Conservation (phyloP, 2,113 vertebrate species). For the Psephotus haematonotus region DNA sequence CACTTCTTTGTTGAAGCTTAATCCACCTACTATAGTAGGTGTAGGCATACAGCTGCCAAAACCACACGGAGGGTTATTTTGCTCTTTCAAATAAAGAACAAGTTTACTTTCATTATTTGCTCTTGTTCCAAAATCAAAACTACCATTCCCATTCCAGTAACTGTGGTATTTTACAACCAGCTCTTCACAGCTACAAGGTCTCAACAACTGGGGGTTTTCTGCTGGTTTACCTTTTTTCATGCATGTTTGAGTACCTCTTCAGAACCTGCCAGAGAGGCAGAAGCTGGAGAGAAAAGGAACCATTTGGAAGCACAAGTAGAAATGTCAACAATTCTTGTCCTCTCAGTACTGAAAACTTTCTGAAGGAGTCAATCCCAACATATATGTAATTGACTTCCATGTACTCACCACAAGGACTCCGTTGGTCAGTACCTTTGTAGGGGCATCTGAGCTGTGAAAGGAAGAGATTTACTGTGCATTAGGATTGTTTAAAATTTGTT, state of each 20-base stretch:
- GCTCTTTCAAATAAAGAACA: neutral
- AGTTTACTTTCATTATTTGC: neutral
- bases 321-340: neutral
- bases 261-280: neutral
- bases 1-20: neutral
- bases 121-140: neutral
- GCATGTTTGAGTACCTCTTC: neutral
- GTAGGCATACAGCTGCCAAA: neutral
- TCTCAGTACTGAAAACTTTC: neutral
- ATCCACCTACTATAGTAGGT: neutral
- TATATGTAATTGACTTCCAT: neutral
- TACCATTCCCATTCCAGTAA: neutral
- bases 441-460: constrained; percentile 65
- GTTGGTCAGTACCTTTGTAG: constrained; percentile 74
- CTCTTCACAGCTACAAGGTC: neutral
- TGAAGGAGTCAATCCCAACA: neutral
- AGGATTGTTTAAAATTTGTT: neutral
- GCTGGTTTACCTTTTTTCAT: neutral
- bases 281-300: neutral
- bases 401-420: constrained; percentile 81
- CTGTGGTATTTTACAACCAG: neutral
- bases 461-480: neutral
- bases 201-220: neutral
- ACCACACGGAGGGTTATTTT: neutral
- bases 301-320: neutral